Evolutionary conservation across 92 coral and sea anemone genomes (phyloP).

Genomic region (Parazoanthus swiftii): DNA sequence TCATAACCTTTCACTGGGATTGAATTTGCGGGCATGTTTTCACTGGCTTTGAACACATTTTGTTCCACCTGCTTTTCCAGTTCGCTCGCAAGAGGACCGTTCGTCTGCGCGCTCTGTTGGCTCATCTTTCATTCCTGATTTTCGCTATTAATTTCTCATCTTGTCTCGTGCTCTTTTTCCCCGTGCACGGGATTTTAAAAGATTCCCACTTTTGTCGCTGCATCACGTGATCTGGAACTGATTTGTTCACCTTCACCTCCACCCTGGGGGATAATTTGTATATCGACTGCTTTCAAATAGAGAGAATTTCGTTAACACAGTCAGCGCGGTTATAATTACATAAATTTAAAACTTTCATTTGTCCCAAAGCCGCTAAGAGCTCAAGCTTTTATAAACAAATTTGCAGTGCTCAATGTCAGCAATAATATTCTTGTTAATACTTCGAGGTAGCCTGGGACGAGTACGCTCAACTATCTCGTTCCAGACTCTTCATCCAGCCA

Average conservation of each 20-base stretch:
- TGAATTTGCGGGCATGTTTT: constrained; percentile 76
- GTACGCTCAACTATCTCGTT: not conserved
- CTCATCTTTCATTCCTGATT: not conserved
- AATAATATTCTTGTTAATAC: too few species aligned
- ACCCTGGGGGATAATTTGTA: too few species aligned
- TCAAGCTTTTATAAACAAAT: too few species aligned
- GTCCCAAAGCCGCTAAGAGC: not conserved
- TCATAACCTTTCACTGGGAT: constrained; percentile 84
- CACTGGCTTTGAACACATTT: constrained; percentile 64
- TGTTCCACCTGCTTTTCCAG: constrained; percentile 60
- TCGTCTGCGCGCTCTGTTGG: not conserved
- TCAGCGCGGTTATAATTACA: too few species aligned
- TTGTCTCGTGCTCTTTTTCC: not conserved
- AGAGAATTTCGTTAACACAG: too few species aligned
- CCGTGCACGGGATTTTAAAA: too few species aligned
- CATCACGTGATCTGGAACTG: too few species aligned
- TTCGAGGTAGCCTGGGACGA: not conserved
- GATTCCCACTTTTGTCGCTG: too few species aligned
- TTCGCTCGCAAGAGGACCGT: not conserved
- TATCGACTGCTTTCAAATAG: too few species aligned
- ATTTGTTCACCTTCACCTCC: too few species aligned
- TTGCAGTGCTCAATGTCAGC: too few species aligned
- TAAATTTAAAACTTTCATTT: not conserved
- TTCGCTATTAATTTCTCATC: not conserved
- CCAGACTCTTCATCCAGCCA: not conserved